These are phyloP conservation scores for Tadarida brasiliensis DNA, from an alignment of 2,797 vertebrate species.

Conservation along the genomic window DNA sequence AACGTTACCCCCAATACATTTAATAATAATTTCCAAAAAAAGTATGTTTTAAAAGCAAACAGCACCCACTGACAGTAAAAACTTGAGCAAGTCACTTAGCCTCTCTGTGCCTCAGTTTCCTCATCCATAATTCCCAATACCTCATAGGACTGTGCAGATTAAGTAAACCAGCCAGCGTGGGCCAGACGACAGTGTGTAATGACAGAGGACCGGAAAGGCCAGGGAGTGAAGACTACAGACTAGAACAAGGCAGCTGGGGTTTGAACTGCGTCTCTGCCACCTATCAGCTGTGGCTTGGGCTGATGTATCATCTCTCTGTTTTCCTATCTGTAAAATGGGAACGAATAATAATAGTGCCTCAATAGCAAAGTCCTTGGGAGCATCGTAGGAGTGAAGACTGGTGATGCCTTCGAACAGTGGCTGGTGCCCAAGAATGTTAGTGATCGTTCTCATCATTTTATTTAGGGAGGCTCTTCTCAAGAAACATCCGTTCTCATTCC, in stretches of 20 bases:
- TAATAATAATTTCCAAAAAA: background rate
- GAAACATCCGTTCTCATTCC: fast-evolving
- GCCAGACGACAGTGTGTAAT: background rate
- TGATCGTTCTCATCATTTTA: background rate
- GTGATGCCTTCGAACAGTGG: background rate
- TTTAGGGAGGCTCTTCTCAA: background rate
- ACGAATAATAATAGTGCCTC: too few species aligned
- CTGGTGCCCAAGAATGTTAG: background rate
- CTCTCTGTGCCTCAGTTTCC: background rate
- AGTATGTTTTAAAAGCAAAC: background rate
- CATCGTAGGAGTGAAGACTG: fast-evolving
- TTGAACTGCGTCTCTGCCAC: too few species aligned
- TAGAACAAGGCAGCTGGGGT: background rate
- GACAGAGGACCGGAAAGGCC: background rate
- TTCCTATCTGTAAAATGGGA: background rate
- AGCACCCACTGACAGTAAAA: background rate
- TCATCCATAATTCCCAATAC: background rate
- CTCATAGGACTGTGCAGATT: background rate
- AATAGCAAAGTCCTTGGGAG: background rate
- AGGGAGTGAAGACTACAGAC: background rate
- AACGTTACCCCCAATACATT: background rate
- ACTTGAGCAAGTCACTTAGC: background rate
- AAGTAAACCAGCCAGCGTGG: background rate
- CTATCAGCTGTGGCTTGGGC: background rate
- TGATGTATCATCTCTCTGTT: background rate